phyloP scores from a whole-genome alignment of 1,140 invertebrate genomes.

The Chrysopa pallens region DNA sequence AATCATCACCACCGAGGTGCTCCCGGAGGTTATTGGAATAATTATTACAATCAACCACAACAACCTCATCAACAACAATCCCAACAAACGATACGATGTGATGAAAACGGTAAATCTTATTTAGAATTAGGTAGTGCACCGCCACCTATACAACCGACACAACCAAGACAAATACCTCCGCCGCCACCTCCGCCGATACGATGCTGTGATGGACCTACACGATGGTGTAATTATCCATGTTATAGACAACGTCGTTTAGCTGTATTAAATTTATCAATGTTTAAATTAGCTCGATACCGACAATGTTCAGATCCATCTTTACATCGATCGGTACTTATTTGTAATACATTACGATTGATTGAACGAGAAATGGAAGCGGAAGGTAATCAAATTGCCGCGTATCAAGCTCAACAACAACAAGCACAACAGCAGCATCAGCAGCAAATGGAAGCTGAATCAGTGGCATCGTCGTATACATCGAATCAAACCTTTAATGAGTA shows the following conservation, averaged over 20 bases:
- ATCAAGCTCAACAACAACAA: constrained; percentile 18
- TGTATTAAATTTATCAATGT: constrained; percentile 82
- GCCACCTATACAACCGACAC: neutral
- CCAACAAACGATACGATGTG: constrained; percentile 67
- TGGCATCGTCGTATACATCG: constrained; percentile 25
- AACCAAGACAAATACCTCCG: neutral
- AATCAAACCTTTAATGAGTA: constrained; percentile 7
- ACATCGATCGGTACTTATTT: constrained; percentile 83
- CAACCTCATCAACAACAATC: constrained; percentile 23
- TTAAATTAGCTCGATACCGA: constrained; percentile 73
- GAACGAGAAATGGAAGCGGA: constrained; percentile 81
- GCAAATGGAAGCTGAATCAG: constrained; percentile 10
- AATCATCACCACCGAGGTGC: constrained; percentile 22
- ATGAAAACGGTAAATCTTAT: constrained; percentile 81
- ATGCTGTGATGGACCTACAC: constrained; percentile 56
- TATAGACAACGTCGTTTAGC: constrained; percentile 71
- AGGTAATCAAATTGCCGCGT: constrained; percentile 18
- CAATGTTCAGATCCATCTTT: constrained; percentile 78
- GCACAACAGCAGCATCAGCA: constrained; percentile 7
- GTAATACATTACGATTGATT: constrained; percentile 79
- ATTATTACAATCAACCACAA: constrained; percentile 27
- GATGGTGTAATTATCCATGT: constrained; percentile 57
- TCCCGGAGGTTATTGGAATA: constrained; percentile 17
- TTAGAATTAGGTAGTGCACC: constrained; percentile 58
- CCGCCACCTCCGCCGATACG: constrained; percentile 18